Evolutionary conservation across 2,888 invertebrate genomes (phyloP), one percentile per base, ranked within the genome.

Genomic region (Dolichopus griseipennis): DNA sequence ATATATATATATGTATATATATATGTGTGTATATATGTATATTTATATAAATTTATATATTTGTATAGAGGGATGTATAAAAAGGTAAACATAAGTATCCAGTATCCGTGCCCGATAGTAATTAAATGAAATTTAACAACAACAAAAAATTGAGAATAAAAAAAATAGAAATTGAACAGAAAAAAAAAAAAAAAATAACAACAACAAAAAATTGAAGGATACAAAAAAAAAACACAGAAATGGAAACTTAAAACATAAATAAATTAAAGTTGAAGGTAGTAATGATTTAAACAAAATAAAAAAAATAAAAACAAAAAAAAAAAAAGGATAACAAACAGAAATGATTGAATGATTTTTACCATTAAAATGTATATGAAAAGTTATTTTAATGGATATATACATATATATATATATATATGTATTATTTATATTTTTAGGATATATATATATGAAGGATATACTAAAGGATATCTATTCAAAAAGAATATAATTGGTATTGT

Each of bases 261-360:
- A 52, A 52, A 52, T 52, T 52, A 18, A 52, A 52, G 18, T 52
- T 52, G 52, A 52, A 52, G n/a, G n/a, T 9, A 52, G 18, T 52
- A 52, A 52, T 52, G 52, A 52, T 52, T 52, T n/a, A 52, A 52
- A 52, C 15, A 52, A 18, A 52, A 52, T 52, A 52, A 52, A 3
- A 18, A 52, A 37, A 8, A 34, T 5, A 34, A 34, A 34, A 34
- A 5, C 34, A 34, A 34, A 37, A 37, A 37, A 10, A 37, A 37
- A 37, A 37, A 5, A 37, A 37, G 37, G 37, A 37, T 37, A 37
- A 37, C 8, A 18, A 18, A 52, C 15, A 18, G 15, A 52, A 52
- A 52, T 52, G 52, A 52, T 52, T 52, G 52, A 52, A 52, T 52
- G 52, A 52, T 52, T 52, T 52, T 52, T 52, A 52, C 52, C 52